Evolutionary conservation across 2,797 vertebrate genomes (phyloP).

Genomic region (Pteronotus mesoamericanus): DNA sequence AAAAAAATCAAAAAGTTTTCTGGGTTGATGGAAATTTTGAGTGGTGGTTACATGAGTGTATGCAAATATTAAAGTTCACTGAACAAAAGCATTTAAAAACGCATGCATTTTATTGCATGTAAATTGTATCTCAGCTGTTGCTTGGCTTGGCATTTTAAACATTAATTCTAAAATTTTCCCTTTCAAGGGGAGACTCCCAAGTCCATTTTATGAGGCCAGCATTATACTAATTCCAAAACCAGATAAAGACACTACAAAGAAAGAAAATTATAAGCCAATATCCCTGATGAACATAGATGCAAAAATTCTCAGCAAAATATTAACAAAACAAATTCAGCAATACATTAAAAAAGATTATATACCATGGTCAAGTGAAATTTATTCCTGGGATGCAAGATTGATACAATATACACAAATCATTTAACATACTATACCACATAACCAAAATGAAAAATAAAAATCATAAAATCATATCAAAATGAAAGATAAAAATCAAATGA

Average conservation of each 20-base stretch:
- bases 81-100: not conserved
- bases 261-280: not conserved
- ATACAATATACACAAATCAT: not conserved
- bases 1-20: not conserved
- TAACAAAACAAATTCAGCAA: not conserved
- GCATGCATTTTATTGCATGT: not conserved
- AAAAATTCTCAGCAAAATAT: not conserved
- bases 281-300: not conserved
- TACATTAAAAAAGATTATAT: not conserved
- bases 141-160: not conserved
- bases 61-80: not conserved
- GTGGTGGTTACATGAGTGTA: not conserved
- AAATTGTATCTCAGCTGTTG: not conserved
- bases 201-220: not conserved
- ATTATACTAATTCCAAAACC: not conserved
- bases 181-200: not conserved
- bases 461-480: not conserved
- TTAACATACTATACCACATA: not conserved
- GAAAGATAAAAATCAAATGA: not conserved
- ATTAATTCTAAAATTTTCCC: not conserved
- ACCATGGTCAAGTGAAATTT: not conserved
- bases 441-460: not conserved
- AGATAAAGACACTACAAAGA: not conserved
- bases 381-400: not conserved
- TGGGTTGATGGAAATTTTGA: not conserved